Percentiles rank a stretch among this genome's conserved stretches.
These are phyloP conservation scores for Phyto melanocephala DNA, from an alignment of 2,888 invertebrate species.

Conservation along the genomic window DNA sequence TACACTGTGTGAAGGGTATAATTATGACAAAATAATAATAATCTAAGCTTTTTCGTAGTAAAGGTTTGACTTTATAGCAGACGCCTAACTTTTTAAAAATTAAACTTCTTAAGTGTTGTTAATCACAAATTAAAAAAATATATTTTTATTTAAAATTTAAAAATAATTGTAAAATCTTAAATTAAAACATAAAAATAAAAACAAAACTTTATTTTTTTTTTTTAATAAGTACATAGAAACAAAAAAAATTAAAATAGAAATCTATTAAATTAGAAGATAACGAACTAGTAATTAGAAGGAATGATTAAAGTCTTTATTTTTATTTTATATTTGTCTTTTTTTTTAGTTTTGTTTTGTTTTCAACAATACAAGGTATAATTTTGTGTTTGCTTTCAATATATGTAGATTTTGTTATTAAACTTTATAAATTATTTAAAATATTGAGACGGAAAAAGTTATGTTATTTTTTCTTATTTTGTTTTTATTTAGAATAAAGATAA, in stretches of 20 bases:
- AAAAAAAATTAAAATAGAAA: not conserved
- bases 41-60: too few relatives aligned
- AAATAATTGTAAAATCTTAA: too few relatives aligned
- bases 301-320: constrained; percentile 34
- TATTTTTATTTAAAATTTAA: too few relatives aligned
- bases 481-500: constrained; percentile 40
- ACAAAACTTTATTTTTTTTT: not conserved
- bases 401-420: constrained; percentile 36
- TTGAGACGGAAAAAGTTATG: constrained; percentile 51
- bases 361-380: constrained; percentile 39
- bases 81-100: too few relatives aligned
- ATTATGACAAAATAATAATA: too few relatives aligned
- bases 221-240: constrained; percentile 45
- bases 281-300: constrained; percentile 16
- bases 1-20: too few relatives aligned
- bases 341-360: not conserved
- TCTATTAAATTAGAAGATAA: not conserved
- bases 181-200: not conserved
- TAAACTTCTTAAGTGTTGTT: too few relatives aligned
- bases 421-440: constrained; percentile 54
- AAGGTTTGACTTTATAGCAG: too few relatives aligned
- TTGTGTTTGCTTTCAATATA: constrained; percentile 27
- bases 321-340: not conserved
- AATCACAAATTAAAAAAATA: too few relatives aligned
- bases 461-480: not conserved